A percentile compares a stretch with the other conserved stretches of the same genome.
Conservation (phyloP, 2,797 vertebrate species). For the Aselliscus stoliczkanus region DNA sequence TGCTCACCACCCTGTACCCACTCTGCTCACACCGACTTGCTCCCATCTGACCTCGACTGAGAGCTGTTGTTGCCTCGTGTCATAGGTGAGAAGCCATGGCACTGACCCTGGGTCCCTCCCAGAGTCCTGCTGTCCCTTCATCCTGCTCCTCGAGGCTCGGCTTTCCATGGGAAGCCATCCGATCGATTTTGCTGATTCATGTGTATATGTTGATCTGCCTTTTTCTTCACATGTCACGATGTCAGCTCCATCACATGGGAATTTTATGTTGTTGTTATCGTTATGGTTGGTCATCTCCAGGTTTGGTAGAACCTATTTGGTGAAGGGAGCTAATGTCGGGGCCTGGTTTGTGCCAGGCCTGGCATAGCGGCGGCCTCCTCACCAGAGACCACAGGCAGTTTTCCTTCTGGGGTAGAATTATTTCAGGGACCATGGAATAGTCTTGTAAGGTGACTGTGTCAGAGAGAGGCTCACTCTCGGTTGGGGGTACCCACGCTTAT, state of each 20-base stretch:
- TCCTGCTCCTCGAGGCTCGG: rapidly evolving
- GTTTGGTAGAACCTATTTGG: neutral
- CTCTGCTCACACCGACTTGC: neutral
- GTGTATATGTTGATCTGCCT: neutral
- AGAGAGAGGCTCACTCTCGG: too few species aligned
- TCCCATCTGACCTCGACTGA: neutral
- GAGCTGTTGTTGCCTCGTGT: neutral
- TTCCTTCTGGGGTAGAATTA: neutral
- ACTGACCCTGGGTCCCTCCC: neutral
- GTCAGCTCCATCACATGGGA: neutral
- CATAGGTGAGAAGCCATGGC: neutral
- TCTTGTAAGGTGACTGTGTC: rapidly evolving
- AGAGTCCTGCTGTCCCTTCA: neutral
- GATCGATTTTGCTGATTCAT: neutral
- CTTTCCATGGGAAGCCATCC: neutral
- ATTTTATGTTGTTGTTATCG: neutral
- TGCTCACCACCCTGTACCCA: rapidly evolving
- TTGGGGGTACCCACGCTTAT: too few species aligned
- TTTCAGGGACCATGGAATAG: neutral
- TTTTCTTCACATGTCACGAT: rapidly evolving
- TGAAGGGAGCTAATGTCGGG: neutral
- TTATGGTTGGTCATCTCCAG: neutral
- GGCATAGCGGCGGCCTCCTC: neutral
- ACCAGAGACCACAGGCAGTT: neutral
- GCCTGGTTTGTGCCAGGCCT: too few species aligned